Evolutionary conservation across 2,797 vertebrate genomes (phyloP), one percentile per base, ranked within the genome.

Genomic region (Stomatorhinus walkeri): DNA sequence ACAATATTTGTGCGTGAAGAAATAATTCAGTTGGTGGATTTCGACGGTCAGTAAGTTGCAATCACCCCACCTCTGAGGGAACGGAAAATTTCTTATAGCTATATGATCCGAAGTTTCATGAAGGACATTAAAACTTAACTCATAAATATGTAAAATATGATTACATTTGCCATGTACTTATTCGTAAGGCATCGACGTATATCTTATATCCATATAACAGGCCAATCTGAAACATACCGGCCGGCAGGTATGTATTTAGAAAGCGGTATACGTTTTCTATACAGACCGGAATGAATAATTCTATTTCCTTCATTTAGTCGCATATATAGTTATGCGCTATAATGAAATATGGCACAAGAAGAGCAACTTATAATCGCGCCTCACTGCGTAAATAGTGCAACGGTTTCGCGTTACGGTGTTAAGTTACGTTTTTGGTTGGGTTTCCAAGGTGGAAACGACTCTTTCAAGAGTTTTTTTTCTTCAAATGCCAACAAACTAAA

Each of bases 341-440:
- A 85, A 28, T 85, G 51, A 85, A 85, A 85, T n/a, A 52, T 6
- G 12, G 49, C 49, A 85, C 19, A 32, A 16, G 6, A 6, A 52
- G 43, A 49, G 48, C 24, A 51, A 59, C 8, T 88, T 59, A 85
- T 28, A 54, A 85, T 88, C 88, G 83, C 81, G 4, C 88, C 83
- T 89, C 46, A 59, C 79, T 52, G 12, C 24, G 59, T 22, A 36
- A 64, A 86, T 16, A 49, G 28, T 28, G 22, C 24, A 48, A 52
- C 46, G 32, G 19, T 72, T 32, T 28, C 43, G 8, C 36, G 54
- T 51, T 85, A 46, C 2, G 32, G 81, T 64, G 19, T 87, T 87
- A 22, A 46, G 32, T 52, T 10, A 3, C 19, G 36, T 24, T 28
- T 88, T 61, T 64, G 43, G 40, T 36, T 59, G 16, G 40, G 24